Base-by-base conservation (phyloP, 1,140 invertebrate genomes). In the Magallana angulata region DNA sequence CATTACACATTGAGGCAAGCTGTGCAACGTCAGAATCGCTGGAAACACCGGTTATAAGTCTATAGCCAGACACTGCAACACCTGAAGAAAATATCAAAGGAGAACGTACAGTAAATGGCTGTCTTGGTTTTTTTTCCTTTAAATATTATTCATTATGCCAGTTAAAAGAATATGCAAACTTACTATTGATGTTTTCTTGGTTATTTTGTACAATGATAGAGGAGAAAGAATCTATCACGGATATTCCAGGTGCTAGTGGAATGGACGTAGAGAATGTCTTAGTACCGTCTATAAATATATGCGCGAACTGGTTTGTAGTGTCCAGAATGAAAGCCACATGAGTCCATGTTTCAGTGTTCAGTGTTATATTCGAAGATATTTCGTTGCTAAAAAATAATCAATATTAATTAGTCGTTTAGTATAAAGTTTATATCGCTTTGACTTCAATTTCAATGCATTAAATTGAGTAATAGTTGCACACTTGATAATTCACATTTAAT, bases 21-120 rank as follows among this genome's bases (percentile, higher is more conserved):
- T 68, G 64, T 68, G 64, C 64, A 18, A 68, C 18, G 8, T 68
- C 64, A 68, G 64, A 68, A n/a, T 68, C 64, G 9, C n/a, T 68
- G 24, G 64, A 68, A 24, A 68, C n/a, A 18, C 64, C 64, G 18
- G n/a, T 68, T 18, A 68, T 18, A 18, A 68, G 8, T n/a, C 24
- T n/a, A 68, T 68, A 68, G 8, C 64, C 64, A 68, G 64, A 68
- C 24, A 68, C n/a, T 9, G 24, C 18, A 68, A 68, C 18, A 18
- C 64, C 64, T 68, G 18, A 4, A 24, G 9, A 68, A 68, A 48
- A 48, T 48, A 48, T 48, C 36, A 48, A 48, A 48, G 36, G 36
- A 48, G 36, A 48, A 48, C 36, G 36, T 48, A 48, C 36, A 48
- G 36, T 48, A 48, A 4, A 4, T 48, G 36, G 36, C 36, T 48